Percentiles rank a stretch among this genome's conserved stretches.
Evolutionary conservation across 2,113 vertebrate genomes (phyloP).

Genomic region (Mustelus asterias): DNA sequence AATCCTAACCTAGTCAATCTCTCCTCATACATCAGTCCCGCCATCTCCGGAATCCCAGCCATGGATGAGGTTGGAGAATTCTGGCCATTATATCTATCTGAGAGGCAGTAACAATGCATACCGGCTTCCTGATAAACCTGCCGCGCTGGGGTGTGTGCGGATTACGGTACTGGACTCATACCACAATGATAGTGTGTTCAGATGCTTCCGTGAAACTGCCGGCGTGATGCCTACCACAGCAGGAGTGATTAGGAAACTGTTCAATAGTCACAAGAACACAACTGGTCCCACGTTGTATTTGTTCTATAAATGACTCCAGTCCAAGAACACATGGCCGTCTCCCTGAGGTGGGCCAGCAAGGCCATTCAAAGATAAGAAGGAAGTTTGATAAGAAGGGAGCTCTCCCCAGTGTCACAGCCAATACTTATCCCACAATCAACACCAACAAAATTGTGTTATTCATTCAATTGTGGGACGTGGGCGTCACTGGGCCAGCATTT

Average conservation of each 20-base stretch:
- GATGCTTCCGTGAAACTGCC: neutral
- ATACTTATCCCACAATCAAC: neutral
- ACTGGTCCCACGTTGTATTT: neutral
- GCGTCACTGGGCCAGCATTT: too few relatives aligned
- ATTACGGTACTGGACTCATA: neutral
- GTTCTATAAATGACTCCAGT: neutral
- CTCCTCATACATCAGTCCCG: too few relatives aligned
- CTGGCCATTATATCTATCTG: neutral
- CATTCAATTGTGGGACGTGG: too few relatives aligned
- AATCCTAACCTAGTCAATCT: too few relatives aligned
- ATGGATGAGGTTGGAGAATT: too few relatives aligned
- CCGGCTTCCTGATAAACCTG: neutral
- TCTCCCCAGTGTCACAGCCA: neutral
- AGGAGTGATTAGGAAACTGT: neutral
- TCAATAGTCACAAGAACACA: neutral
- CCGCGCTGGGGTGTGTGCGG: neutral
- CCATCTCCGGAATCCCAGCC: too few relatives aligned
- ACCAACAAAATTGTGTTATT: too few relatives aligned
- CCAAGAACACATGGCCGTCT: neutral
- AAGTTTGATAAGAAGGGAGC: neutral
- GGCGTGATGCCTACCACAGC: neutral
- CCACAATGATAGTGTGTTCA: neutral
- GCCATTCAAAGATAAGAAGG: neutral
- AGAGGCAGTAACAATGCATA: neutral
- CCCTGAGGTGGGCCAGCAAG: neutral